phyloP scores from a whole-genome alignment of 2,797 vertebrate genomes.

The Chanos chanos region DNA sequence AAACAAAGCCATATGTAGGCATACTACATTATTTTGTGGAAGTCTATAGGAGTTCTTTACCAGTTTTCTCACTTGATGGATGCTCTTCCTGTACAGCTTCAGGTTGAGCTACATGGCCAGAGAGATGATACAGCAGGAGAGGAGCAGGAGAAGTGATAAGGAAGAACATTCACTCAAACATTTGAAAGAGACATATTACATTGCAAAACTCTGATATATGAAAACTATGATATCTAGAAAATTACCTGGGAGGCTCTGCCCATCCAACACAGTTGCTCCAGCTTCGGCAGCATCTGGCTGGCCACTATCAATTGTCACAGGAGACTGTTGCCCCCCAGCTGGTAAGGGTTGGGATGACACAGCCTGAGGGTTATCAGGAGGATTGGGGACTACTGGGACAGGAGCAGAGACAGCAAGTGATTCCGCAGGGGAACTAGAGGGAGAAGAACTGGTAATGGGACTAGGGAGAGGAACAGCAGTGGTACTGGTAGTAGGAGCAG shows the following conservation, averaged over 20 bases:
- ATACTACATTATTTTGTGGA: neutral
- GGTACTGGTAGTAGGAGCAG: constrained; percentile 46
- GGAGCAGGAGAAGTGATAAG: too few species aligned
- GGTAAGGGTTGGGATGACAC: constrained; percentile 44
- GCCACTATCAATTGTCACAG: constrained; percentile 44
- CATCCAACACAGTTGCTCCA: constrained; percentile 44
- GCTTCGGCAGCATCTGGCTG: constrained; percentile 33
- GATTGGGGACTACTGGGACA: constrained; percentile 44
- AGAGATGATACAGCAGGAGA: neutral
- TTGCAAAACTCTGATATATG: too few species aligned
- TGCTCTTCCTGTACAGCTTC: constrained; percentile 59
- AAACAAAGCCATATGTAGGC: too few species aligned
- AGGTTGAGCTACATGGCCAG: constrained; percentile 51
- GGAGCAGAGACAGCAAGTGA: constrained; percentile 51
- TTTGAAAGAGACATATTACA: neutral
- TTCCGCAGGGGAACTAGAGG: constrained; percentile 54
- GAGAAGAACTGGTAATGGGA: constrained; percentile 57
- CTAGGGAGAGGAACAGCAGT: constrained; percentile 38
- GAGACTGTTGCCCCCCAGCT: constrained; percentile 41
- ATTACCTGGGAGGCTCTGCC: constrained; percentile 61
- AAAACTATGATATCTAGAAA: neutral
- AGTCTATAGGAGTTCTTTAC: constrained; percentile 48
- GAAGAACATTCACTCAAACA: too few species aligned
- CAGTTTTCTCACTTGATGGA: constrained; percentile 61
- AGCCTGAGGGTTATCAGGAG: constrained; percentile 47